Base-by-base conservation (phyloP, 1,140 invertebrate species). In the Phymorhynchus buccinoides region DNA sequence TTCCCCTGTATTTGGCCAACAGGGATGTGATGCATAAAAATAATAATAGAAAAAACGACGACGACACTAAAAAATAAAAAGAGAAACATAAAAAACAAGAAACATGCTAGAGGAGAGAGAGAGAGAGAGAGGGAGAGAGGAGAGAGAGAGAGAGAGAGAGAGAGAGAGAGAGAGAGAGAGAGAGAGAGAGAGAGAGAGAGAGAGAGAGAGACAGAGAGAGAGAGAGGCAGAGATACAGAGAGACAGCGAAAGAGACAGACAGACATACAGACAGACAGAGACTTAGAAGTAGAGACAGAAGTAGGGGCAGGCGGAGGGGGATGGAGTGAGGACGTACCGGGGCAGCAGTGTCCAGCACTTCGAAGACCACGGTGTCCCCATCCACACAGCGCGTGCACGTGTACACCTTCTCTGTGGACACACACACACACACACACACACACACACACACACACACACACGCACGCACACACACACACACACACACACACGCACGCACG, bases 341-440 rank as follows among this genome's bases (percentile, higher is more conserved):
- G 30, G 96, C 96, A 93, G 97, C 98, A 32, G 97, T 97, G 93
- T 98, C 97, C 85, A 97, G 94, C 88, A 98, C 97, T 94, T 98
- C 97, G 90, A 97, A 97, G n/a, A 97, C 94, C 82, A 98, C 96
- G 18, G 97, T 96, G 90, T 98, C 97, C 12, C 96, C 96, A 90
- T 98, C 97, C 27, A 98, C 95, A 88, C 97, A 93, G 27, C 96
- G 95, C 93, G 97, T 97, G 91, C 97, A 96, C 89, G 97, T 97
- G 92, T 98, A 98, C 91, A 96, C 94, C 90, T 96, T 96, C 92
- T 97, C 96, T 97, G 94, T 41, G 27, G 1, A 44, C 39, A 48
- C 39, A 79, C 41, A 48, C 22, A 79, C 77, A 79, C 18, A n/a
- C 39, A 48, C 39, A 48, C n/a, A 44, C 39, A 35, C 42, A 80